These are phyloP conservation scores for Jaculus jaculus DNA, from an alignment of 2,113 vertebrate species.

Conservation along the genomic window DNA sequence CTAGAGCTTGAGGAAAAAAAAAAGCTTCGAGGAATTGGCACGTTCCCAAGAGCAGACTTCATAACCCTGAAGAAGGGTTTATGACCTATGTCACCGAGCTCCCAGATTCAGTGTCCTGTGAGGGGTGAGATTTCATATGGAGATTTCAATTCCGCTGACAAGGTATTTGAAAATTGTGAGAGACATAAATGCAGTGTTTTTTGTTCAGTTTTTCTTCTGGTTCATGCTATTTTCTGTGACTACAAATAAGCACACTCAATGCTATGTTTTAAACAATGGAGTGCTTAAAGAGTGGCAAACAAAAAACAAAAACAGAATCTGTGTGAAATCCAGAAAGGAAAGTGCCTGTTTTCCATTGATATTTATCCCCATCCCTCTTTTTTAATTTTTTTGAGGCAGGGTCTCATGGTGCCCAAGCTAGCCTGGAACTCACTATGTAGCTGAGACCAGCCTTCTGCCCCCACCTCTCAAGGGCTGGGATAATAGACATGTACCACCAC, in stretches of 20 bases:
- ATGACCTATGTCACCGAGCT: not conserved
- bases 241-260: constrained; percentile 46
- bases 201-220: constrained; percentile 71
- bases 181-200: constrained; percentile 58
- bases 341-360: not conserved
- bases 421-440: not conserved
- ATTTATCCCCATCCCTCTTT: not conserved
- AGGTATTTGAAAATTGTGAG: constrained; percentile 36
- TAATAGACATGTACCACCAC: not conserved
- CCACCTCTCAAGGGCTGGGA: not conserved
- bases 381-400: not conserved
- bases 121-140: constrained; percentile 49
- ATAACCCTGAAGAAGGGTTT: constrained; percentile 17
- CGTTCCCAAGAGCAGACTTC: constrained; percentile 25
- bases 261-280: constrained; percentile 21
- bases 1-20: constrained; percentile 11
- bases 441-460: no score
- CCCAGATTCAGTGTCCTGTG: not conserved
- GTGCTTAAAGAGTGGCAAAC: constrained; percentile 66
- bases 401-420: not conserved
- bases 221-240: constrained; percentile 42
- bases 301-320: constrained; percentile 48
- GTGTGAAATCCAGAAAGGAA: not conserved
- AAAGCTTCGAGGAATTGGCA: constrained; percentile 39
- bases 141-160: not conserved